Evolutionary conservation across 2,113 vertebrate genomes (phyloP).

Genomic region (Gobio gobio): DNA sequence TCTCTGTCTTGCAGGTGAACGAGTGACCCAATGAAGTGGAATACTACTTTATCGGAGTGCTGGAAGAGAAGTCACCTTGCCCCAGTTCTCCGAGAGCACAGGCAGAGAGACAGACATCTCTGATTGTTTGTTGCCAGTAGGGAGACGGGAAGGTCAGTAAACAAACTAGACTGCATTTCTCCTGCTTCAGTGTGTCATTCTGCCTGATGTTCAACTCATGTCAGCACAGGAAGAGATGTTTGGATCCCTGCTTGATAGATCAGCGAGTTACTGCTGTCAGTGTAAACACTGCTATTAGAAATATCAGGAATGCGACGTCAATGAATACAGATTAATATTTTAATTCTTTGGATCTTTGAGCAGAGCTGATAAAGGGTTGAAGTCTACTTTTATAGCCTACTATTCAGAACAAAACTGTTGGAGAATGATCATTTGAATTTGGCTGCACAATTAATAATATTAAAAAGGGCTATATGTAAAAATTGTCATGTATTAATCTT

Average conservation of each 20-base stretch:
- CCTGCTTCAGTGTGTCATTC: constrained; percentile 24
- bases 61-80: constrained; percentile 64
- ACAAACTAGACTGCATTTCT: constrained; percentile 48
- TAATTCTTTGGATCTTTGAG: not conserved
- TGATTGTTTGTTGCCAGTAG: constrained; percentile 68
- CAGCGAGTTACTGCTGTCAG: constrained; percentile 32
- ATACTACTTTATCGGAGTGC: constrained; percentile 60
- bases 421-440: not conserved
- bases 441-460: not conserved
- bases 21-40: constrained; percentile 71
- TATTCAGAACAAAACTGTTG: not conserved
- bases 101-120: constrained; percentile 57
- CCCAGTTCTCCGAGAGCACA: constrained; percentile 62
- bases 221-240: constrained; percentile 8
- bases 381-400: not conserved
- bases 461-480: too few species aligned
- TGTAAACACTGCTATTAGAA: constrained; percentile 12
- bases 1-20: constrained; percentile 68
- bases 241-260: constrained; percentile 31
- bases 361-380: not conserved
- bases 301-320: constrained; percentile 11
- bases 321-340: constrained; percentile 30
- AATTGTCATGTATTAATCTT: too few species aligned
- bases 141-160: constrained; percentile 74
- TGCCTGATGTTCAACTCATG: constrained; percentile 37